Conservation (phyloP, 1,140 invertebrate genomes). For the Notospermus geniculatus region DNA sequence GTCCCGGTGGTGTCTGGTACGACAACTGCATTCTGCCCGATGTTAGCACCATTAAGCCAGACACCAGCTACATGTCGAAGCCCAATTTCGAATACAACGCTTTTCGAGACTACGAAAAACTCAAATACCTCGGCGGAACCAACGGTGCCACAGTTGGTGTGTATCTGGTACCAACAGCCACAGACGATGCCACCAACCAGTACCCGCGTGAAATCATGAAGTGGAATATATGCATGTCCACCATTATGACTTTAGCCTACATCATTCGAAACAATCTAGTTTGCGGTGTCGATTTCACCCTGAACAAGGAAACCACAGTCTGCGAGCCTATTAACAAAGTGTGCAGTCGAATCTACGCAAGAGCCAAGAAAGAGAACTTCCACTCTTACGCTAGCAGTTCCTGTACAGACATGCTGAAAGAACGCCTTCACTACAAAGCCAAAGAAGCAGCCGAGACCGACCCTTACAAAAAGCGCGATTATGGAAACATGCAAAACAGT, state of each 20-base stretch:
- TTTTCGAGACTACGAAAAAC: conserved; percentile 1
- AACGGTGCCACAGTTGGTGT: conserved; percentile 8
- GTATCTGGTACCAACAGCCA: conserved; percentile 4
- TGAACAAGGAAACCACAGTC: conserved; percentile 6
- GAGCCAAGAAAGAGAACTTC: conserved; percentile 2
- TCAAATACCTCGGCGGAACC: conserved; percentile 4
- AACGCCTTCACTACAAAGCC: background rate
- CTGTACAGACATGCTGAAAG: conserved; percentile 7
- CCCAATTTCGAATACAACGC: conserved; percentile 8
- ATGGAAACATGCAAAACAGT: conserved; percentile 10
- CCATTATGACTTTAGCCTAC: conserved; percentile 6
- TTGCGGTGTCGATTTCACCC: conserved; percentile 8
- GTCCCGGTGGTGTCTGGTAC: conserved; percentile 9
- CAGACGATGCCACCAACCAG: conserved; percentile 8
- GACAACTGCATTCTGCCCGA: conserved; percentile 5
- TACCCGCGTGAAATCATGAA: conserved; percentile 11
- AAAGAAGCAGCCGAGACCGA: conserved; percentile 4
- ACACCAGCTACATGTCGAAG: conserved; percentile 4
- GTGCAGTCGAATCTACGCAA: conserved; percentile 10
- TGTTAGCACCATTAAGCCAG: conserved; percentile 6
- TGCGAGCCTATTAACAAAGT: conserved; percentile 9
- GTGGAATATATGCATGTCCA: conserved; percentile 9
- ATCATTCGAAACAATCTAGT: conserved; percentile 10
- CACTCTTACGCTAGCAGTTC: conserved; percentile 7
- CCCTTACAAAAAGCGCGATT: conserved; percentile 7